These are phyloP conservation scores for Toxostoma redivivum DNA, from an alignment of 2,113 vertebrate species.

Conservation along the genomic window DNA sequence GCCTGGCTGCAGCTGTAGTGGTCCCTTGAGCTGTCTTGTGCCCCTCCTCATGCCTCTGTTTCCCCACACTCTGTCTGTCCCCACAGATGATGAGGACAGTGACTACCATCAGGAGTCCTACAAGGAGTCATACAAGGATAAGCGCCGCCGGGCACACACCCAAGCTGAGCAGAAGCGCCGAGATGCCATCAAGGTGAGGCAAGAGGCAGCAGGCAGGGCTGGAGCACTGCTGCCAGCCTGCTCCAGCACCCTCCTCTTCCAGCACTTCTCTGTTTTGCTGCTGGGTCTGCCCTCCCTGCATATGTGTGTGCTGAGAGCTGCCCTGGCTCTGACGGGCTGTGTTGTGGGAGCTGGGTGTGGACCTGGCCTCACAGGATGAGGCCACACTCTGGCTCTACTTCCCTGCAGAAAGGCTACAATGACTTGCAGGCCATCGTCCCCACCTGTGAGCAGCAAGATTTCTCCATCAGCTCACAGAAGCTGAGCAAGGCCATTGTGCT, in stretches of 20 bases:
- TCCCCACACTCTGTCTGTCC: neutral
- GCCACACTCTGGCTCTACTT: neutral
- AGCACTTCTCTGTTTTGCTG: neutral
- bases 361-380: rapidly evolving
- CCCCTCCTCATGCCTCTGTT: neutral
- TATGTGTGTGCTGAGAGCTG: neutral
- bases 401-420: conserved; percentile 92
- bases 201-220: neutral
- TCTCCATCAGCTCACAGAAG: conserved; percentile 89
- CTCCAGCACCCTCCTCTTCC: neutral
- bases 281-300: neutral
- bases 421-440: conserved; percentile 95
- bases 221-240: neutral
- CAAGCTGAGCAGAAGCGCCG: conserved; percentile 95
- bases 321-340: neutral
- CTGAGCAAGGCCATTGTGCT: conserved; percentile 95
- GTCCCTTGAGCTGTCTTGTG: neutral
- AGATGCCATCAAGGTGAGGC: conserved; percentile 88
- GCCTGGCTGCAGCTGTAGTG: neutral
- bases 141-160: conserved; percentile 88
- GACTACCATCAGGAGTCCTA: conserved; percentile 91
- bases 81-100: conserved; percentile 94
- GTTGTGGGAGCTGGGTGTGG: neutral
- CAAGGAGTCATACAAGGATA: conserved; percentile 92
- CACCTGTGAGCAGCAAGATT: conserved; percentile 94